Conservation (phyloP, 2,888 invertebrate species). For the Dysmachus trigonus region DNA sequence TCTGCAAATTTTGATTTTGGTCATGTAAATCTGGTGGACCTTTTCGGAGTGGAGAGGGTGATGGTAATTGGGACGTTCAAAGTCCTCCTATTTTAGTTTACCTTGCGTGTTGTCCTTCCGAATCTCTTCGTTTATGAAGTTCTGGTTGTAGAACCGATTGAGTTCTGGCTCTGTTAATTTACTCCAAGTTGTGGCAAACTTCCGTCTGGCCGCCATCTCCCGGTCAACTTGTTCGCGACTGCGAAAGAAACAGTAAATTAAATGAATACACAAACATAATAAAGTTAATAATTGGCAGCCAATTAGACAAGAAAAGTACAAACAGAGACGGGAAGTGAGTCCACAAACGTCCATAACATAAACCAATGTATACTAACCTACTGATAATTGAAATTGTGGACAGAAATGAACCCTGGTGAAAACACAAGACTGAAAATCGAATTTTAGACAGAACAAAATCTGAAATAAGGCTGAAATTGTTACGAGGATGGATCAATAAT, state of each 20-base stretch:
- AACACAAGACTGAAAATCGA: too few relatives aligned
- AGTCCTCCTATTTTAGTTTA: conserved; percentile 3
- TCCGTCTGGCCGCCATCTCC: conserved; percentile 58
- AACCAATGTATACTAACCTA: too few relatives aligned
- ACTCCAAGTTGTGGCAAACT: conserved; percentile 58
- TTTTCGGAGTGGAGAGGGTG: not conserved
- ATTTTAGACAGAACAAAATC: too few relatives aligned
- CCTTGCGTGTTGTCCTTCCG: conserved; percentile 22
- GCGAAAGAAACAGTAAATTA: not conserved
- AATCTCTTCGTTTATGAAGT: conserved; percentile 54
- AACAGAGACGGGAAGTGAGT: not conserved
- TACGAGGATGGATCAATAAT: too few relatives aligned
- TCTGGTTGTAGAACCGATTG: conserved; percentile 59
- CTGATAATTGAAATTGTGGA: too few relatives aligned
- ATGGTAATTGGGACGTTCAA: not conserved
- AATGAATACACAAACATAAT: not conserved
- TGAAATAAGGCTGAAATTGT: too few relatives aligned
- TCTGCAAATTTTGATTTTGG: conserved; percentile 9
- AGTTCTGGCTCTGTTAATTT: conserved; percentile 53
- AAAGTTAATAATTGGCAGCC: not conserved
- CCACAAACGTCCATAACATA: not conserved
- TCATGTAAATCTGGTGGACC: conserved; percentile 19
- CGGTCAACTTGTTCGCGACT: conserved; percentile 64
- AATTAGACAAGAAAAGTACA: not conserved
- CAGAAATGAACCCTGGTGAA: too few relatives aligned